phyloP scores from a whole-genome alignment of 92 coral and sea anemone species.

The Diadumene lineata region DNA sequence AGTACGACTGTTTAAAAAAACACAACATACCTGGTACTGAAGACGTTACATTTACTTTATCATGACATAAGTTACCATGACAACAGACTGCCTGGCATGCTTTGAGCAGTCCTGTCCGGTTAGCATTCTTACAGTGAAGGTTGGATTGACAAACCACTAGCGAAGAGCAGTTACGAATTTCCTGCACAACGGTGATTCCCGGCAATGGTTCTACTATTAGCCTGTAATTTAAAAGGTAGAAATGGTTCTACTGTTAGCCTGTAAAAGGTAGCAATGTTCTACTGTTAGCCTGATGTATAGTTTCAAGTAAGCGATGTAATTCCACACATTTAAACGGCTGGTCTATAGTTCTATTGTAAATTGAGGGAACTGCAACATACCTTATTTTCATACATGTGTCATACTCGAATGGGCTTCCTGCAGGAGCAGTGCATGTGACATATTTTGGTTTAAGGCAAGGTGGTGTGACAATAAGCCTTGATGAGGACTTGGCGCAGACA shows the following conservation, averaged over 20 bases:
- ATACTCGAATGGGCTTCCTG: conserved; percentile 11
- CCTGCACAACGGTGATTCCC: conserved; percentile 8
- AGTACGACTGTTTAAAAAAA: no score
- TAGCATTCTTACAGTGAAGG: conserved; percentile 5
- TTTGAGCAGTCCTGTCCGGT: conserved; percentile 19
- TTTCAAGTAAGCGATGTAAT: no score
- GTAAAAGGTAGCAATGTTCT: no score
- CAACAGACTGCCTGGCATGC: conserved; percentile 27
- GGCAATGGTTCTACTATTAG: conserved; percentile 1
- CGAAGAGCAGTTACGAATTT: conserved; percentile 27
- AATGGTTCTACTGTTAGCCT: no score
- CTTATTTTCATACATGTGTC: conserved; percentile 35
- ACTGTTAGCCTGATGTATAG: no score
- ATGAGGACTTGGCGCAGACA: conserved; percentile 31
- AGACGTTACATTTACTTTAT: no score
- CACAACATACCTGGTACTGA: no score
- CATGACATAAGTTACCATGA: conserved; percentile 27
- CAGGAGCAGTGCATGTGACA: conserved; percentile 17
- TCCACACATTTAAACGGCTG: no score
- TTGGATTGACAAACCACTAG: not conserved
- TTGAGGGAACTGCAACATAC: no score
- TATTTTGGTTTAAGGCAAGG: conserved; percentile 24
- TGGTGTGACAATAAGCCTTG: not conserved
- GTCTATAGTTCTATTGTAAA: no score
- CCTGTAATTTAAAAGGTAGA: conserved; percentile 6